Base-by-base conservation (phyloP, 2,797 vertebrate species). In the Hydrocynus forskahlii region DNA sequence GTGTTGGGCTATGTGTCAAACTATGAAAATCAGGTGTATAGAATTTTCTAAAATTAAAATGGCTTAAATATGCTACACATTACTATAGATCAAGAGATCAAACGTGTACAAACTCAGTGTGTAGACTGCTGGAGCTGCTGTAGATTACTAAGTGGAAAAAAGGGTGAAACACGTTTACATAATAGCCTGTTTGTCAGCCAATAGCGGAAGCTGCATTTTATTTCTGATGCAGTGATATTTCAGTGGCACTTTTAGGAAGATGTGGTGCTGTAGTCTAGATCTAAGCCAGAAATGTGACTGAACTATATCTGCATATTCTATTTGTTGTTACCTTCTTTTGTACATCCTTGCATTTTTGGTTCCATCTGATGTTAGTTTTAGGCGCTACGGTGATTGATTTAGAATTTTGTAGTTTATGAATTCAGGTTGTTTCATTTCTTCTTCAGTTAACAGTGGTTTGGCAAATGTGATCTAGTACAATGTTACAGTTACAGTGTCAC, bases 271-370 rank as follows among this genome's bases (percentile, higher is more conserved):
- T 29, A 63, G 12, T 21, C 7, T 10, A 23, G 25, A 62, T 7
- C 25, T 45, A n/a, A 25, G 10, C 19, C 38, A 19, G 17, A 21
- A 5, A n/a, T 60, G 62, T 38, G 9, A 60, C 12, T 60, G 1
- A 55, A 21, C 10, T 4, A 25, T 35, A 1, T 4, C 9, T 16
- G 21, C 0, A 21, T 21, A 52, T 63, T 7, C 43, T 38, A 43
- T 23, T 71, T 63, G 10, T 54, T 8, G 43, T 70, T 70, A 14
- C 4, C 10, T 21, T 16, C 35, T 55, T 73, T 79, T 79, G 29
- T 25, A 64, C 9, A 21, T 72, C 35, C 62, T 54, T 54, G n/a
- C 19, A 21, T 6, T 21, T 60, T 40, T 12, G 45, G 48, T 38
- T 69, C 48, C 0, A 35, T 70, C 45, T 48, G 19, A 40, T 29